Evolutionary conservation across 2,113 vertebrate species (phyloP), one percentile per base, ranked within the genome.

Genomic region (Perca fluviatilis): DNA sequence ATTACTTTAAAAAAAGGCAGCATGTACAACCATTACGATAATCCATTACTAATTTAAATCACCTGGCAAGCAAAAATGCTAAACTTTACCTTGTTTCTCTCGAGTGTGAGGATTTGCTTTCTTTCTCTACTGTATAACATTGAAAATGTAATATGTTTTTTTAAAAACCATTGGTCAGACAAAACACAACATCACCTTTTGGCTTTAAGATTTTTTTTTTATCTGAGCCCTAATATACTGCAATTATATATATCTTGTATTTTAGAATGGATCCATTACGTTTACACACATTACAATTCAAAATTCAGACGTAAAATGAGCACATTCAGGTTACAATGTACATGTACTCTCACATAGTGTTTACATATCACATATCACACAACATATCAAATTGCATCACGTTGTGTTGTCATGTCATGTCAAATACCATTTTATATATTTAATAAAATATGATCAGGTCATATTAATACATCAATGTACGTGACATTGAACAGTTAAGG

Each of bases 401-500:
- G 56, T 53, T 43, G 33, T 19, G n/a, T n/a, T n/a, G n/a, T n/a
- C n/a, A n/a, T n/a, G n/a, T n/a, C n/a, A n/a, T 67, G 7, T 18
- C 30, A 50, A 56, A 27, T 5, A 25, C 25, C 2, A 58, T n/a
- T 19, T 14, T 14, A 40, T 25, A 40, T 54, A 27, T 27, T 27
- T 27, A 19, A 27, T 50, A 5, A 67, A 23, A 61, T 58, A 30
- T 60, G 23, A 58, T 60, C 16, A 33, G 21, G 4, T 18, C 13
- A 50, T 46, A 21, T 56, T 67, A 47, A 64, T 75, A 36, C 49
- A 19, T 50, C 62, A 76, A 67, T 19, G 3, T 5, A 11, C 25
- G 46, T 58, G 15, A 57, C 50, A 67, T 6, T 77, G 49, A 74
- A 43, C 46, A 57, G 15, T 40, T 30, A 36, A 62, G 47, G 77